Conservation (phyloP, 2,888 invertebrate genomes). For the Heliconius sara region DNA sequence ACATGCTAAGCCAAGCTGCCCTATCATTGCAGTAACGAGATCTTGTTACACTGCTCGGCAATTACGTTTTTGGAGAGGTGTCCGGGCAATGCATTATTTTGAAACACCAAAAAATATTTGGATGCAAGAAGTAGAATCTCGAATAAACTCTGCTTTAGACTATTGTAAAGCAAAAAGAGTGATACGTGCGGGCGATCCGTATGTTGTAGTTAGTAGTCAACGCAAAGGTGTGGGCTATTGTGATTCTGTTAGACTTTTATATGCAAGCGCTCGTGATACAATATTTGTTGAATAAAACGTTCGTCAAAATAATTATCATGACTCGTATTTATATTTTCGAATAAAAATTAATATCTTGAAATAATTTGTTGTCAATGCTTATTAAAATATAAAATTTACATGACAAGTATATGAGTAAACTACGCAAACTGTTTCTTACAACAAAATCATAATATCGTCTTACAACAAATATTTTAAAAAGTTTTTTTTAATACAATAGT, state of each 20-base stretch:
- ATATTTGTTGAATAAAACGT: slow-evolving; percentile 45
- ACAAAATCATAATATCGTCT: not conserved
- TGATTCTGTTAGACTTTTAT: slow-evolving; percentile 71
- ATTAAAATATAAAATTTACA: too few species aligned
- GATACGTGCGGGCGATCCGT: slow-evolving; percentile 72
- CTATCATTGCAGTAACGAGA: slow-evolving; percentile 89
- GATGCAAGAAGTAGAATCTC: slow-evolving; percentile 68
- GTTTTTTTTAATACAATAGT: not conserved
- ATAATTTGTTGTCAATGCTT: too few species aligned
- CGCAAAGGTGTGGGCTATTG: slow-evolving; percentile 75
- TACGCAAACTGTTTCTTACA: not conserved
- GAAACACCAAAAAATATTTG: slow-evolving; percentile 65
- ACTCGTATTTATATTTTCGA: not conserved
- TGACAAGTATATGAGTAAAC: not conserved
- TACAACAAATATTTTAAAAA: not conserved
- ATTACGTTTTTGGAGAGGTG: slow-evolving; percentile 78
- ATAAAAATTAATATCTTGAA: not conserved
- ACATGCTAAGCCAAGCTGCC: slow-evolving; percentile 88
- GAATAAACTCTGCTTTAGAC: slow-evolving; percentile 71
- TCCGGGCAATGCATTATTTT: slow-evolving; percentile 82
- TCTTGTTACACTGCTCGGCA: slow-evolving; percentile 87
- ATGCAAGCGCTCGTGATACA: slow-evolving; percentile 72
- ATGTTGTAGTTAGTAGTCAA: slow-evolving; percentile 71
- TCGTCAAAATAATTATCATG: not conserved
- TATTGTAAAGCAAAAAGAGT: slow-evolving; percentile 77